Evolutionary conservation across 2,888 invertebrate genomes (phyloP), one percentile per base, ranked within the genome.

Genomic region (Synanthedon myopaeformis): DNA sequence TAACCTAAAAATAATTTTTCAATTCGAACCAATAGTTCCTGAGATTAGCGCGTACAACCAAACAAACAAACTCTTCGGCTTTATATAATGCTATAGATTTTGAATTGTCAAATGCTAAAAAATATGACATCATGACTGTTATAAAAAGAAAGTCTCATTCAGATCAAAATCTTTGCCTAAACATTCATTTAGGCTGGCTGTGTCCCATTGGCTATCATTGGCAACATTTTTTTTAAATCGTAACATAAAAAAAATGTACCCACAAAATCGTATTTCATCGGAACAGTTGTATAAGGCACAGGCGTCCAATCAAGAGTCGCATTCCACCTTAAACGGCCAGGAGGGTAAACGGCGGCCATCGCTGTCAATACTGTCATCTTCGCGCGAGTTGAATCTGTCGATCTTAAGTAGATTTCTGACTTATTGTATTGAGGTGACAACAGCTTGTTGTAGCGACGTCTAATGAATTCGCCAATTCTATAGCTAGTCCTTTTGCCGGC

Each of bases 351-450:
- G 3, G 48, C 54, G 3, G 54, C 51, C 52, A 54, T 28, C 8
- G 54, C 41, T 8, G 54, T 49, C 6, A 54, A 23, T 13, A 49
- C 35, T 14, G 54, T 54, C 54, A 54, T 54, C 35, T 54, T 51
- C 2, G 54, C 19, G 35, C 54, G 51, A 1, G 51, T 48, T 3
- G 17, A 41, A 17, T 52, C 54, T 45, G 54, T 54, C 4, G 54
- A 51, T 3, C 51, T 42, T 11, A 54, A 41, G 35, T 51, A 54
- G n/a, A 54, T 51, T 35, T 74, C 60, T 63, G 4, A 59, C 52
- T 72, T 73, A 61, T 77, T 76, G 63, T 68, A 79, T 12, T 57
- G 53, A 0, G 61, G 59, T 0, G 76, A 67, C 3, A 79, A 59
- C 3, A 76, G 58, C 1, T 58, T 54, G 4, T 59, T 57, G 57